These are phyloP conservation scores for Pollenia griseotomentosa DNA, from an alignment of 2,888 invertebrate species.

Conservation along the genomic window DNA sequence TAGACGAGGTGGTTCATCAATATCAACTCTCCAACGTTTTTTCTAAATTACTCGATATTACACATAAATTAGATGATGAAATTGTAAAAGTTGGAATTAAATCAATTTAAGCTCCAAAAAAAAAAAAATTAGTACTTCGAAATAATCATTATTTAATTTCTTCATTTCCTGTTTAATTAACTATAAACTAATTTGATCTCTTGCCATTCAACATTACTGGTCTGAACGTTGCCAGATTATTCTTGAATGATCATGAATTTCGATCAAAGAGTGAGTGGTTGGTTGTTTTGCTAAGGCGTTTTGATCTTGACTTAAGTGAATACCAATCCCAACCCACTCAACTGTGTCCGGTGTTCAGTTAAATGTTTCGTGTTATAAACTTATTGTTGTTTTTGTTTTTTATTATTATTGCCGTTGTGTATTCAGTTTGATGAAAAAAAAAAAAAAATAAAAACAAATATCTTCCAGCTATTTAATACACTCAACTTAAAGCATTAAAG, in stretches of 20 bases:
- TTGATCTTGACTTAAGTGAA: constrained; percentile 82
- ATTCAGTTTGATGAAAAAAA: constrained; percentile 28
- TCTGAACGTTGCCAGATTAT: constrained; percentile 59
- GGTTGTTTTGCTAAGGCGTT: constrained; percentile 75
- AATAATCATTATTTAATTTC: background rate
- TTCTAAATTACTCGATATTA: no score
- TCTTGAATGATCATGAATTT: constrained; percentile 40
- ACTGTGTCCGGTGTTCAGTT: constrained; percentile 69
- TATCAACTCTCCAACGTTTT: no score
- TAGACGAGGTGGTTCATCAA: no score
- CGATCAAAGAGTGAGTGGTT: constrained; percentile 41
- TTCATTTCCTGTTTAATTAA: constrained; percentile 22
- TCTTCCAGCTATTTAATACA: constrained; percentile 39
- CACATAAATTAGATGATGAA: no score
- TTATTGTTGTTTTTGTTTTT: constrained; percentile 34
- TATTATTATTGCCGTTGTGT: constrained; percentile 51
- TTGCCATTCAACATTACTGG: constrained; percentile 10
- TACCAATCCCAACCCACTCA: constrained; percentile 75
- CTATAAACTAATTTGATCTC: background rate
- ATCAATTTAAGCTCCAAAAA: background rate
- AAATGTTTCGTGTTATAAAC: constrained; percentile 46
- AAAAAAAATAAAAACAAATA: constrained; percentile 22
- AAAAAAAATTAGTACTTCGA: background rate
- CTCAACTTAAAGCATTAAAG: constrained; percentile 76
- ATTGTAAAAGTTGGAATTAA: no score